These are phyloP conservation scores for Drosophila subpulchrella DNA, from an alignment of 1,140 invertebrate genomes.

Conservation along the genomic window DNA sequence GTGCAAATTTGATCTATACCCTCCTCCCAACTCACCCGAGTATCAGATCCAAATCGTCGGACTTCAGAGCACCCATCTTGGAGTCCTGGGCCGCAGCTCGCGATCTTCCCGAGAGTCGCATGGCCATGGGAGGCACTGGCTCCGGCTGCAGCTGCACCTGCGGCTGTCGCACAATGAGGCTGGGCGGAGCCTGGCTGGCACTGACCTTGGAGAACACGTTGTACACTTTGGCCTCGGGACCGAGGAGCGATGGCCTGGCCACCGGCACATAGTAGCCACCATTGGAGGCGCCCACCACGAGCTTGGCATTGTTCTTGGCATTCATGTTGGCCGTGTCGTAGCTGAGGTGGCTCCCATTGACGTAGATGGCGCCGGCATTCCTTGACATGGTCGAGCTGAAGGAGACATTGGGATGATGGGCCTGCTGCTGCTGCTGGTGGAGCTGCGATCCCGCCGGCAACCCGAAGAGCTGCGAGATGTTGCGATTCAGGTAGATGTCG, in stretches of 20 bases:
- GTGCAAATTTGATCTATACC: background rate
- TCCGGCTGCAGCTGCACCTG: conserved; percentile 33
- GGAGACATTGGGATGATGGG: conserved; percentile 77
- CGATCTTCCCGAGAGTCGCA: conserved; percentile 57
- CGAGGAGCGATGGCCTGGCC: conserved; percentile 56
- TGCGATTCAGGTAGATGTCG: conserved; percentile 81
- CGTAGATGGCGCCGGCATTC: conserved; percentile 69
- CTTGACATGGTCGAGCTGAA: conserved; percentile 67
- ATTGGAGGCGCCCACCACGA: conserved; percentile 32
- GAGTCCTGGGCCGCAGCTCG: conserved; percentile 20
- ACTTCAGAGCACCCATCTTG: conserved; percentile 63
- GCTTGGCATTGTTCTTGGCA: conserved; percentile 67
- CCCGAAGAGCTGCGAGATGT: conserved; percentile 75
- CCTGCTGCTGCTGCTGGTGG: conserved; percentile 16
- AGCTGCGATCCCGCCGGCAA: conserved; percentile 34
- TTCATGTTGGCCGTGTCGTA: conserved; percentile 70
- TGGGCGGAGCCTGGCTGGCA: conserved; percentile 56
- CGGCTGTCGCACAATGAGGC: conserved; percentile 64
- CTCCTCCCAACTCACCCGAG: conserved; percentile 85
- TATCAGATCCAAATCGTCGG: conserved; percentile 87
- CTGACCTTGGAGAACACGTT: conserved; percentile 80
- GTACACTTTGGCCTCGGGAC: conserved; percentile 73
- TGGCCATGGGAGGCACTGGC: conserved; percentile 6
- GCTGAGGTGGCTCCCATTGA: conserved; percentile 68
- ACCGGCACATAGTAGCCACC: conserved; percentile 74